Base-by-base conservation (phyloP, 2,888 invertebrate species). In the Alitta virens region DNA sequence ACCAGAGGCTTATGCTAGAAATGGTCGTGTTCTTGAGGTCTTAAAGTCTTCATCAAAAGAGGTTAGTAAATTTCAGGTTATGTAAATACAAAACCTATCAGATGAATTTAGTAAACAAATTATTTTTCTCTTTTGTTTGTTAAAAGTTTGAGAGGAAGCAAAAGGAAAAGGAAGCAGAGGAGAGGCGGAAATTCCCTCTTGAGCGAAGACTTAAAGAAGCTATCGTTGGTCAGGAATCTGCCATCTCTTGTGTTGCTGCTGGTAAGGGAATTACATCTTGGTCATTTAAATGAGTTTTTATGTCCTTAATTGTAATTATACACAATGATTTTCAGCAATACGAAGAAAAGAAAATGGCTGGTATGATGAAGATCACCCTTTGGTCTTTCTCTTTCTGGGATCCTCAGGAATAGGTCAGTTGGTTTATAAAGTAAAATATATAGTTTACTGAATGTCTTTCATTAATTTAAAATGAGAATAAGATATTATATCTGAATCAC, bases 281-380 rank as follows among this genome's bases (percentile, higher is more conserved):
- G 9, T 53, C 21, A n/a, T n/a, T n/a, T 5, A n/a, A 25, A 14
- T 24, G 7, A 9, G 53, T 9, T n/a, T 26, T 53, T n/a, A n/a
- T n/a, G 33, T 7, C 33, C 5, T 33, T 33, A 33, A 33, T 42
- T 42, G n/a, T n/a, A 49, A 49, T 3, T 18, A 49, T 18, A 23
- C 16, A 21, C 16, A 21, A 49, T 18, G 49, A 9, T 21, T 73
- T 70, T 25, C 75, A 86, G 92, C 92, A 52, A 90, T 94, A 60
- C 85, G 94, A 63, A 85, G 94, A 68, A 94, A 93, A 83, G 92
- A 94, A 84, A 94, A 92, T 85, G 94, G 94, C 33, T 94, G 93
- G 93, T 88, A 89, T 57, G 94, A 94, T 82, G 93, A 92, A 74
- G 92, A 94, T 68, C 94, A 94, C 82, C 94, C 94, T 21, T 85